Conservation (phyloP, 2,113 vertebrate species). For the Paratilapia polleni region DNA sequence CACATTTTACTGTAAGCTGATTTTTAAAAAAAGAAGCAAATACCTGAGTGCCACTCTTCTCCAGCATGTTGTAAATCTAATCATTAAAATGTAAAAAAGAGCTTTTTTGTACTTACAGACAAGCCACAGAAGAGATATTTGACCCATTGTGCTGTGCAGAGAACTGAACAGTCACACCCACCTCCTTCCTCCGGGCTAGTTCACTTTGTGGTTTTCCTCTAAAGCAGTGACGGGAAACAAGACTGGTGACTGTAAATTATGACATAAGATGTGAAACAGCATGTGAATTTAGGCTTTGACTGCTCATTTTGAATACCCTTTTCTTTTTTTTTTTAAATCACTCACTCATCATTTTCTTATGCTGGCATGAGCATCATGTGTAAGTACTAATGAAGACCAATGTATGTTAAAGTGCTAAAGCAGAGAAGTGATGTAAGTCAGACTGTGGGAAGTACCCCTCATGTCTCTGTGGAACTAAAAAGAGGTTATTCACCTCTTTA, state of each 20-base stretch:
- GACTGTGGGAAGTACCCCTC: not conserved
- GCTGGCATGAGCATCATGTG: not conserved
- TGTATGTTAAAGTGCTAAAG: not conserved
- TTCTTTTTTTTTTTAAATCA: not conserved
- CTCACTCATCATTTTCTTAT: not conserved
- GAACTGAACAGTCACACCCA: not conserved
- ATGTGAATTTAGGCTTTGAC: not conserved
- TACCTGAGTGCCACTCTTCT: fast-evolving
- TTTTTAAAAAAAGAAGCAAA: no score
- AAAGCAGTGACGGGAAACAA: not conserved
- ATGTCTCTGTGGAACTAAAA: not conserved
- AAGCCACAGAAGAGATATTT: not conserved
- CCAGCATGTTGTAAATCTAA: not conserved
- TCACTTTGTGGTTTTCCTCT: not conserved
- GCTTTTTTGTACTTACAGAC: not conserved
- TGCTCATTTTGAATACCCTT: no score
- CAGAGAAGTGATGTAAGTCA: not conserved
- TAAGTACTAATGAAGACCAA: not conserved
- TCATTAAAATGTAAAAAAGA: no score
- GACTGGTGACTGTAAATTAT: not conserved
- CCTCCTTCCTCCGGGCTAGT: not conserved
- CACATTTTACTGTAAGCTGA: no score
- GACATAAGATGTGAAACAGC: not conserved
- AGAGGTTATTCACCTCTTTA: not conserved
- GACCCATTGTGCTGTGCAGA: not conserved